Evolutionary conservation across 2,113 vertebrate genomes (phyloP), one percentile per base, ranked within the genome.

Genomic region (Podilymbus podiceps): DNA sequence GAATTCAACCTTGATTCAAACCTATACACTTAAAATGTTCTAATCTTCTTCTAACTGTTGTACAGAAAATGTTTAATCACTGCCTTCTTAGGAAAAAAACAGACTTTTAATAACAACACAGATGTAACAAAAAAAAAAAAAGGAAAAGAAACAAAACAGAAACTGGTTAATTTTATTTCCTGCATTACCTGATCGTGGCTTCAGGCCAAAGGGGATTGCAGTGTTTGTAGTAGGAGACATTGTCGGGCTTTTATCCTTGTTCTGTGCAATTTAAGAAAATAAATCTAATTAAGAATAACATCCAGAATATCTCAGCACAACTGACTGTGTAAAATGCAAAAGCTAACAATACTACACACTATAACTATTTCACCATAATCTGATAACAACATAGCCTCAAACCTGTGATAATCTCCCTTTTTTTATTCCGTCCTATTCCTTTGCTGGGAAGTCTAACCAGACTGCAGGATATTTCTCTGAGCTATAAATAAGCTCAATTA

Each of bases 171-270:
- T 79, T 72, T 72, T 75, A 35, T 87, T 50, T 64, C 58, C 33
- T 40, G 91, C 95, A 97, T 98, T 98, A 99, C 99, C 99, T 98
- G 99, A 99, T 73, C 99, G 98, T 25, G 99, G 99, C 89, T 99
- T 99, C 97, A 99, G 98, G 74, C 99, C 99, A 94, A 99, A 99
- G 1, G 98, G 98, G 30, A 98, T 97, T 33, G 97, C 85, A 93
- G 74, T 78, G 31, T 97, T 98, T 85, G 96, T 91, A 47, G 98
- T 96, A 30, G 98, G 97, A 89, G 98, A 98, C 59, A 97, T 24
- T 35, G 94, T 59, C 0, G 98, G 98, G 52, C 97, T 98, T 85
- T 81, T 96, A 80, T 98, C 98, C 58, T 98, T 98, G 88, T 89
- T 97, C 99, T 99, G 96, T 53, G 42, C 30, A 75, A 95, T 60